These are phyloP conservation scores for Cantharis flavilabris DNA, from an alignment of 2,888 invertebrate genomes.

Conservation along the genomic window DNA sequence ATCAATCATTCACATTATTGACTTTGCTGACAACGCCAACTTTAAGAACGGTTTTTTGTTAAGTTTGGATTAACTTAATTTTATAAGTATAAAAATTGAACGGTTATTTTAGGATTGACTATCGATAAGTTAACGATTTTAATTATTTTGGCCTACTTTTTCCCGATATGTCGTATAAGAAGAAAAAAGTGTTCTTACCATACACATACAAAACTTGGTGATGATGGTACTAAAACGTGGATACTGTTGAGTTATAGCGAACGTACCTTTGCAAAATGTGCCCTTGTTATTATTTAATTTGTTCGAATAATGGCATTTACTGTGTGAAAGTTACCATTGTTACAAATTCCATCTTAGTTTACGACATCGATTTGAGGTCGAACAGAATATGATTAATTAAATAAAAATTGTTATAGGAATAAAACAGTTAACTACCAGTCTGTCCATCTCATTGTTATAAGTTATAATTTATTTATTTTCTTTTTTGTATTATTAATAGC, in stretches of 20 bases:
- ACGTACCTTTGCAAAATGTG: background rate
- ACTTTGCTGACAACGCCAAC: conserved; percentile 5
- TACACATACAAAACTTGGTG: background rate
- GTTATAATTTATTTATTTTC: background rate
- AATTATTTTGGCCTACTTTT: background rate
- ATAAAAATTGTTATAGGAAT: background rate
- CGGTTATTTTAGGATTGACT: background rate
- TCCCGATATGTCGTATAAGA: background rate
- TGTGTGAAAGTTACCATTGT: background rate
- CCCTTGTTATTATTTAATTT: background rate
- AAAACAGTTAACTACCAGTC: background rate
- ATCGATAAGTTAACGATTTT: background rate
- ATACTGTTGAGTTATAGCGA: background rate
- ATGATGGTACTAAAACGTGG: background rate
- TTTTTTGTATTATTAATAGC: background rate
- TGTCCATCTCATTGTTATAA: background rate
- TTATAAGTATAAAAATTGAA: background rate
- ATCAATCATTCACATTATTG: conserved; percentile 10
- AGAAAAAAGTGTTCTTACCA: background rate
- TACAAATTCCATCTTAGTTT: background rate
- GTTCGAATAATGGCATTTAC: background rate
- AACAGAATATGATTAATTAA: background rate
- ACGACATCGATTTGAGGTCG: background rate
- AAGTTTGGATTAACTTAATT: background rate
- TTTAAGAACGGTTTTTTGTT: conserved; percentile 2